These are phyloP conservation scores for Ceratosolen solmsi DNA, from an alignment of 1,140 invertebrate species.

Conservation along the genomic window DNA sequence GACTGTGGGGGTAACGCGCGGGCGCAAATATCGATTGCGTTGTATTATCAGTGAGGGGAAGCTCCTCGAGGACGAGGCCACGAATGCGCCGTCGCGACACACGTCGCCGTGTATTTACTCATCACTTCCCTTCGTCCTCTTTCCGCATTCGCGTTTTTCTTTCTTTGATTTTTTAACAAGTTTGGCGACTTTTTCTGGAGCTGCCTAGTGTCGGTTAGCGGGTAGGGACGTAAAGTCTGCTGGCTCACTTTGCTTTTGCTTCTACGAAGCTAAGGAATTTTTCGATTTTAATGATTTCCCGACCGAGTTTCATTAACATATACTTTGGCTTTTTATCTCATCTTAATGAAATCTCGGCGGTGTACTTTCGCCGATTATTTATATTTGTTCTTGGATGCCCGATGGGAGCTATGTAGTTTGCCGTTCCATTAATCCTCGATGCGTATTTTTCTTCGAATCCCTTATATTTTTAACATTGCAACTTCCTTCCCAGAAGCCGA, in stretches of 20 bases:
- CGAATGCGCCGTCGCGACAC: not conserved
- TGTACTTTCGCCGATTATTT: too few relatives aligned
- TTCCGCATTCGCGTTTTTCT: not conserved
- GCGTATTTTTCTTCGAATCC: not conserved
- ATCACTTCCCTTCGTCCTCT: not conserved
- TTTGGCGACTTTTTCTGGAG: not conserved
- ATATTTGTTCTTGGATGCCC: too few relatives aligned
- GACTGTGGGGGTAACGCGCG: not conserved
- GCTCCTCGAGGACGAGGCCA: not conserved
- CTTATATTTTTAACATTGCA: too few relatives aligned
- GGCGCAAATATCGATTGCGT: slow-evolving; percentile 1
- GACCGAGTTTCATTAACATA: too few relatives aligned
- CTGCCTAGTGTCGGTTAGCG: too few relatives aligned
- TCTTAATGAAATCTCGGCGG: not conserved
- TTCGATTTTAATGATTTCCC: not conserved
- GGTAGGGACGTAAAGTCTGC: too few relatives aligned
- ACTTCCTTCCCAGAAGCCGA: not conserved
- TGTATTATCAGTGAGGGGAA: not conserved
- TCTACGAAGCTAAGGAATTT: not conserved
- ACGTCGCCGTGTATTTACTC: not conserved
- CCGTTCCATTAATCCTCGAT: not conserved
- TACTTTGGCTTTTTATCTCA: not conserved
- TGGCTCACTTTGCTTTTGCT: not conserved
- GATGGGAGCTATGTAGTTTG: not conserved
- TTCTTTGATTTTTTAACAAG: too few relatives aligned